phyloP scores from a whole-genome alignment of 2,888 invertebrate genomes.

The Erynnis tages region DNA sequence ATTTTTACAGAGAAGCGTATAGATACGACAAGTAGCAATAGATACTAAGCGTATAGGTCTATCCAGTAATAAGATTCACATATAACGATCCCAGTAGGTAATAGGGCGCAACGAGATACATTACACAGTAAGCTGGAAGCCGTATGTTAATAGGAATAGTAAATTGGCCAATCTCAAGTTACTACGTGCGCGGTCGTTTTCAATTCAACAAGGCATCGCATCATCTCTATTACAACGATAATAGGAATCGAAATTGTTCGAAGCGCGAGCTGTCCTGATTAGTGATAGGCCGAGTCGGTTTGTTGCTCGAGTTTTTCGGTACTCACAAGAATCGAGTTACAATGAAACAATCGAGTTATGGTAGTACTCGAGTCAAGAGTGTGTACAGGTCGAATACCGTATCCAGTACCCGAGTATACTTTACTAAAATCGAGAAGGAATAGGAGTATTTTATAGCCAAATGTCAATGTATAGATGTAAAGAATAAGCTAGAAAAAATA shows the following conservation, averaged over 20 bases:
- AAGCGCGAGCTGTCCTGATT: neutral
- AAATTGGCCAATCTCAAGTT: conserved; percentile 60
- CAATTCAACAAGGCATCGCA: neutral
- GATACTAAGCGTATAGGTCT: neutral
- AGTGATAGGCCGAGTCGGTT: no score
- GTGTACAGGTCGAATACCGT: no score
- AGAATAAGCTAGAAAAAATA: no score
- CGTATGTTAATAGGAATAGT: conserved; percentile 44
- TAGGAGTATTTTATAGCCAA: no score
- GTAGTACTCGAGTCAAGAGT: no score
- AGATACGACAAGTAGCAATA: neutral
- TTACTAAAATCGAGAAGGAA: no score
- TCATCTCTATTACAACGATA: neutral
- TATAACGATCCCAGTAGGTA: conserved; percentile 6
- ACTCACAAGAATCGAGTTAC: no score
- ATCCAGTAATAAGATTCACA: conserved; percentile 7
- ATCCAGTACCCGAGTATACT: no score
- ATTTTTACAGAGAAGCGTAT: neutral
- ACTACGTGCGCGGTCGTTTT: conserved; percentile 2
- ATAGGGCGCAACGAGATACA: neutral
- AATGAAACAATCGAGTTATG: no score
- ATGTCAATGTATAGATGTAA: no score
- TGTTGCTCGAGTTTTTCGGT: no score
- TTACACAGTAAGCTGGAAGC: conserved; percentile 35
- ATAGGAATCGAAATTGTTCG: conserved; percentile 6